These are phyloP conservation scores for Urocolius indicus DNA, from an alignment of 2,113 vertebrate species.

Conservation along the genomic window DNA sequence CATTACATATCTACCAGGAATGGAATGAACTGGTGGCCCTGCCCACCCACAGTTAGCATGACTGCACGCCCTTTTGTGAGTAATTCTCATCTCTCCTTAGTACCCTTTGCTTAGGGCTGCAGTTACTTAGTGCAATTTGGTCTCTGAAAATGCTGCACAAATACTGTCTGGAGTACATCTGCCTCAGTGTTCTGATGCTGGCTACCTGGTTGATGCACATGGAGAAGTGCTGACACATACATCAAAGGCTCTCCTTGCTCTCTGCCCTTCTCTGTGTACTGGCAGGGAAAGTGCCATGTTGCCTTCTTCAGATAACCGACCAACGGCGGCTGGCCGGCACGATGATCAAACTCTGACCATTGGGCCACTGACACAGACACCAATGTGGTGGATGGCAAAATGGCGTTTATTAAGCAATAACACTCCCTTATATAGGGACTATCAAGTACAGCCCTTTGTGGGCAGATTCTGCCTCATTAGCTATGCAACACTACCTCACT, in stretches of 20 bases:
- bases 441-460: too few species aligned
- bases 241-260: neutral
- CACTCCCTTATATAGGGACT: too few species aligned
- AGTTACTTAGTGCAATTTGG: neutral
- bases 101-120: neutral
- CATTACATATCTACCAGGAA: neutral
- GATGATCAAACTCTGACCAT: too few species aligned
- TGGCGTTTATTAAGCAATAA: too few species aligned
- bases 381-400: too few species aligned
- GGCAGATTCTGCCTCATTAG: too few species aligned
- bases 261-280: too few species aligned
- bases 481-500: too few species aligned
- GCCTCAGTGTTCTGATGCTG: too few species aligned
- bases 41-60: neutral
- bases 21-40: neutral
- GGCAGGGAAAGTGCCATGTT: fast-evolving
- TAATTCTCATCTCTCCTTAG: neutral
- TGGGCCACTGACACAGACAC: too few species aligned
- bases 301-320: too few species aligned
- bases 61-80: neutral
- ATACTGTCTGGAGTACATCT: neutral
- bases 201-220: fast-evolving
- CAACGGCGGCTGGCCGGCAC: too few species aligned
- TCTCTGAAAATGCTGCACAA: neutral
- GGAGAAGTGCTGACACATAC: fast-evolving